A percentile compares a stretch with the other conserved stretches of the same genome.
phyloP scores from a whole-genome alignment of 2,888 invertebrate genomes.

The Ochropacha duplaris region DNA sequence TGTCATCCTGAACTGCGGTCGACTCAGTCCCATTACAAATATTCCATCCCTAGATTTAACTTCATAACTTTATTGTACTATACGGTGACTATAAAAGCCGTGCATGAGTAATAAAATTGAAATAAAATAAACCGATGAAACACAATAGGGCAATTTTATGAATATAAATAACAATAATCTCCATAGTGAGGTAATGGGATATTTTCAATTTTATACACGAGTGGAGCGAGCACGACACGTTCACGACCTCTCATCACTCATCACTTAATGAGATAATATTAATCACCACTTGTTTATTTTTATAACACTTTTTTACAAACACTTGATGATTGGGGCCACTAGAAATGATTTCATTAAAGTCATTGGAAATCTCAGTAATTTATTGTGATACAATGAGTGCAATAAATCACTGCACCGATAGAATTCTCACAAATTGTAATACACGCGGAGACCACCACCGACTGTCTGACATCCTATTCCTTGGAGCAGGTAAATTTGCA shows the following conservation, averaged over 20 bases:
- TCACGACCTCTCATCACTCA: slow-evolving; percentile 5
- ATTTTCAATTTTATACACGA: slow-evolving; percentile 6
- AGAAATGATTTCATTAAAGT: background rate
- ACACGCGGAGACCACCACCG: slow-evolving; percentile 29
- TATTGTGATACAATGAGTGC: background rate
- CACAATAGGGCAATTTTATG: slow-evolving; percentile 29
- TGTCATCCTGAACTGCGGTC: slow-evolving; percentile 40
- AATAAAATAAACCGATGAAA: slow-evolving; percentile 29
- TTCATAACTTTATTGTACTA: slow-evolving; percentile 21
- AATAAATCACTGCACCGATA: slow-evolving; percentile 30
- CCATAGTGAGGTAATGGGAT: slow-evolving; percentile 19
- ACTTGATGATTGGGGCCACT: background rate
- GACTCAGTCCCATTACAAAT: slow-evolving; percentile 24
- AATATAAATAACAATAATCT: slow-evolving; percentile 25
- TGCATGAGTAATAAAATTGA: slow-evolving; percentile 24
- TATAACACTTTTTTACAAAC: background rate
- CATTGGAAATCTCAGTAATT: background rate
- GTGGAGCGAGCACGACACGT: slow-evolving; percentile 4
- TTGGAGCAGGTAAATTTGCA: slow-evolving; percentile 67
- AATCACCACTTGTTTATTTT: background rate
- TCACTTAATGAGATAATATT: background rate
- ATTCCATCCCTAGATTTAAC: slow-evolving; percentile 13
- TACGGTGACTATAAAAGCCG: slow-evolving; percentile 18
- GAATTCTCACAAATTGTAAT: slow-evolving; percentile 33
- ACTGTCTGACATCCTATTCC: slow-evolving; percentile 47